Evolutionary conservation across 2,888 invertebrate genomes (phyloP), one percentile per base, ranked within the genome.

Genomic region (Hydrotaea diabolus): DNA sequence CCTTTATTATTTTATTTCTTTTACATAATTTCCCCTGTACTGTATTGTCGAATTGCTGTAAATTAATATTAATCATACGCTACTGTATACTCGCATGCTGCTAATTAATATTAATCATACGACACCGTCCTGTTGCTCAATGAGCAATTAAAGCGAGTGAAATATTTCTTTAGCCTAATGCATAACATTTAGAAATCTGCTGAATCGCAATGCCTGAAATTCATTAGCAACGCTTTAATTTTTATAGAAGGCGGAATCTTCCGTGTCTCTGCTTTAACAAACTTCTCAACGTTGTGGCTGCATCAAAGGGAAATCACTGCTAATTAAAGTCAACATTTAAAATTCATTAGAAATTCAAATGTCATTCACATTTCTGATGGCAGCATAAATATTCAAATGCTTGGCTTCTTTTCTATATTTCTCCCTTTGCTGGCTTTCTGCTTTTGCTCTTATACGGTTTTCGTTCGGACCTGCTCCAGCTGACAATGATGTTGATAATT

Each of bases 301-400:
- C 13, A 13, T 64, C 43, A 39, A 43, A 57, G 23, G 36, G 62
- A 89, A 89, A 88, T 89, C 89, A 87, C 87, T 87, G 88, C 90
- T 90, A 90, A 90, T 90, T 89, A 88, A 89, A 90, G 88, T 90
- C 90, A 90, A 90, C 88, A 90, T 85, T 85, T 77, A 59, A 87
- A 86, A 87, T 87, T 88, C 88, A 90, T 90, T 89, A 89, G 86
- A 87, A 88, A 89, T 90, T 89, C 87, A 90, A 90, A 89, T 89
- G 87, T 87, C 87, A 89, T 59, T 36, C 17, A 57, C 19, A 62
- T 21, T 11, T 26, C 15, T 19, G 43, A 36, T 11, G 17, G n/a
- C 5, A 23, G 31, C 31, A 31, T 31, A n/a, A 53, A 55, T 55
- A 23, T 19, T 21, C 23, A 23, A 23, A 55, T 55, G 55, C 19